Base-by-base conservation (phyloP, 2,888 invertebrate species). In the Cinara cedri region DNA sequence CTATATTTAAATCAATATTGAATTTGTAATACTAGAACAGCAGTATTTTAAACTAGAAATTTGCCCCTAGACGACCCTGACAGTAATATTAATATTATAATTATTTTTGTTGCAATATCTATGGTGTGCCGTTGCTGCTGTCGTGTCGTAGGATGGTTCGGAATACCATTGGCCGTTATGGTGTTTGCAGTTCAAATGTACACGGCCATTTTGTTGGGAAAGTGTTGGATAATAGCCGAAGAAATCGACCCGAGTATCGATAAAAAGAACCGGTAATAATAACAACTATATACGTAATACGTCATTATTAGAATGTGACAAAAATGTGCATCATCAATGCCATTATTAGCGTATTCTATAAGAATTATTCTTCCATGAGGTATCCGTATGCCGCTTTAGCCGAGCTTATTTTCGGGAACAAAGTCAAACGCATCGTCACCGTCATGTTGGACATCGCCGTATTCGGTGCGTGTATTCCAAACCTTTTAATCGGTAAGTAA, bases 371-470 rank as follows among this genome's bases (percentile, higher is more conserved):
- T 65, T 21, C 1, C 9, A 21, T 54, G 6, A 91, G 95, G 82
- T 92, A 91, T 85, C 95, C 96, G 0, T 93, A 95, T 84, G 92
- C 94, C 0, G 93, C 95, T 0, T 89, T 96, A 24, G 94, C 93
- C 0, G 92, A 94, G 84, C 86, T 93, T 63, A 91, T 93, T 0
- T 92, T 90, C 83, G 96, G 96, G 0, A 86, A 86, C 21, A 86
- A 86, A 74, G 88, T 89, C 21, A 88, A 91, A 60, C 86, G 87
- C 46, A 84, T 91, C 70, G 91, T 93, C 1, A 91, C 90, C 0
- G 86, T 92, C 82, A 87, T 94, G 3, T 87, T 93, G 54, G 91
- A 94, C 84, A 85, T 93, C 0, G 91, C 93, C 0, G 89, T 94
- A 55, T 94, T 94, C 84, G 90, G 92, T 0, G 91, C 91, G 19